These are phyloP conservation scores for Steinernema hermaphroditum DNA, from an alignment of 2,888 invertebrate species.

Conservation along the genomic window DNA sequence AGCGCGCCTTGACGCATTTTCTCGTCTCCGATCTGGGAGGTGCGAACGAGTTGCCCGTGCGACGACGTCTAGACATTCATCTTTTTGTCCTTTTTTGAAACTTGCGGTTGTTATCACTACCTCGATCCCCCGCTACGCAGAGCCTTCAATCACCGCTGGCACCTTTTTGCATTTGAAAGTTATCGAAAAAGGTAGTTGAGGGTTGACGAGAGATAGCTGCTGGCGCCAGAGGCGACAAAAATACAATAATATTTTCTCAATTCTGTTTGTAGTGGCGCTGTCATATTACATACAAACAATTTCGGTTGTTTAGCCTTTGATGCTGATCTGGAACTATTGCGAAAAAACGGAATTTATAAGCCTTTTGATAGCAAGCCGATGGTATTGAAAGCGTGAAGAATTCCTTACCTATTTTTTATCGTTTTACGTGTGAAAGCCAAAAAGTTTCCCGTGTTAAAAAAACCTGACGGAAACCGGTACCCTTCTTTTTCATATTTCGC, in stretches of 20 bases:
- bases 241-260: background rate
- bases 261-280: background rate
- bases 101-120: background rate
- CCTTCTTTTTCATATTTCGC: no score
- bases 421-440: no score
- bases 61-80: slow-evolving; percentile 6
- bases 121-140: no score
- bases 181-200: background rate
- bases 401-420: background rate
- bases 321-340: no score
- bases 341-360: no score
- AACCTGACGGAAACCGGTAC: no score
- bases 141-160: background rate
- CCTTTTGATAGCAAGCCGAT: no score
- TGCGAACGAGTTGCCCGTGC: background rate
- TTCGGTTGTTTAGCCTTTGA: no score
- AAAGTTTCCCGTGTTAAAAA: no score
- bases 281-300: no score
- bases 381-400: no score
- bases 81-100: background rate
- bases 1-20: no score
- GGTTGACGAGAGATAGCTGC: background rate
- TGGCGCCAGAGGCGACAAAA: background rate
- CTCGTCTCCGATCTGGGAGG: background rate
- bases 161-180: background rate